Conservation (phyloP, 2,113 vertebrate genomes). For the Petroica traversi region DNA sequence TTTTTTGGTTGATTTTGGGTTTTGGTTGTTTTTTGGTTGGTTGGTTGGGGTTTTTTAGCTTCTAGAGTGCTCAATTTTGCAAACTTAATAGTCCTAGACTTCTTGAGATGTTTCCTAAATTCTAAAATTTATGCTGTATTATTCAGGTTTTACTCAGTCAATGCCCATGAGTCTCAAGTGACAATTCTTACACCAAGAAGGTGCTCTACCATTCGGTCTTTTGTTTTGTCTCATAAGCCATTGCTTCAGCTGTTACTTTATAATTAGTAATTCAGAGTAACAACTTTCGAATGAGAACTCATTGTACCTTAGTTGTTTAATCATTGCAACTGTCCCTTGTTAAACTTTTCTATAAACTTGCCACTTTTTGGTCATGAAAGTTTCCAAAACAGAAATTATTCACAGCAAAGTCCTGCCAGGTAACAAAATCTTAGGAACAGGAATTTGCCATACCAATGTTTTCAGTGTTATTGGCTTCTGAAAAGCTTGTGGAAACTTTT, state of each 20-base stretch:
- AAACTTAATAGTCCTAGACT: not conserved
- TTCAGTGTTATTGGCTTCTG: not conserved
- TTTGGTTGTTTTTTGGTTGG: no score
- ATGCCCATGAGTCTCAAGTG: not conserved
- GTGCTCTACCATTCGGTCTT: not conserved
- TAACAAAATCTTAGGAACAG: not conserved
- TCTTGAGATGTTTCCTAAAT: not conserved
- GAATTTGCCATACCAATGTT: not conserved
- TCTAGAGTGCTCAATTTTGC: not conserved
- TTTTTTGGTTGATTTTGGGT: no score
- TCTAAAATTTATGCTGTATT: not conserved
- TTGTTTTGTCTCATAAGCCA: not conserved
- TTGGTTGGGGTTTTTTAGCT: no score
- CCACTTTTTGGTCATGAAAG: not conserved
- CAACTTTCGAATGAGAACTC: not conserved
- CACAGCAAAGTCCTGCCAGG: not conserved
- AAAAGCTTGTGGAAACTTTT: not conserved
- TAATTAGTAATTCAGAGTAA: not conserved
- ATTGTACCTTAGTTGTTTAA: not conserved
- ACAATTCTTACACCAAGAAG: not conserved
- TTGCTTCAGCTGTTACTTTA: not conserved
- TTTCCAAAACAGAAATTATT: not conserved
- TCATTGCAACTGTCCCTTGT: not conserved
- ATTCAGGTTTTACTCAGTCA: not conserved
- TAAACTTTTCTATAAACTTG: not conserved